Base-by-base conservation (phyloP, 2,888 invertebrate species). In the Bellardia bayeri region DNA sequence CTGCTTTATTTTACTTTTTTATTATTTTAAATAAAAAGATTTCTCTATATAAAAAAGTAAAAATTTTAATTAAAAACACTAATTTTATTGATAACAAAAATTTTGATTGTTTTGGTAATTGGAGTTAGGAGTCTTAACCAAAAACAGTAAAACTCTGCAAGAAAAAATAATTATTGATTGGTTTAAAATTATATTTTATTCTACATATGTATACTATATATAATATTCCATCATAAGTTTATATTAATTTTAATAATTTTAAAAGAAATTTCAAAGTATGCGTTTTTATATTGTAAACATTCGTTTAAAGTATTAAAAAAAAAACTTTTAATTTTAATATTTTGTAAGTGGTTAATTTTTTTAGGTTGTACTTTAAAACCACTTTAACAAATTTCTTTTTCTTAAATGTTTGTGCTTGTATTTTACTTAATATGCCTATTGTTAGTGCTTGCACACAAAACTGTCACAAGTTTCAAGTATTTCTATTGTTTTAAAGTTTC, bases 121-220 rank as follows among this genome's bases (percentile, higher is more conserved):
- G 6, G 9, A 13, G 51, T 8, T 9, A 13, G 8, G 7, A 11
- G 23, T 23, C 23, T 23, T 23, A 30, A 30, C 2, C 8, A 13
- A 2, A 30, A 5, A 9, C 58, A 54, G 14, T 2, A 2, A 14
- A 33, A 9, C 7, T 51, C 63, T 61, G 40, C 49, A 30, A 42
- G 6, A 42, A 56, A 56, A n/a, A 68, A 2, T 7, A 81, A 56
- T 37, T 56, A 33, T 14, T 40, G 40, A 40, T 56, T 61, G 58
- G 11, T 84, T 72, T 72, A 37, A n/a, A 64, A 72, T n/a, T 64
- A 45, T 16, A 64, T 74, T 72, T 66, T 82, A 80, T 71, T 80
- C 61, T 61, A 71, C 56, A 63, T 74, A 23, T 23, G 23, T 23
- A 82, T 82, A 16, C 56, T 56, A 56, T 16, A 3, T 56, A 5